A percentile compares a stretch with the other conserved stretches of the same genome.
Conservation (phyloP, 2,888 invertebrate species). For the Lasius fuliginosus region DNA sequence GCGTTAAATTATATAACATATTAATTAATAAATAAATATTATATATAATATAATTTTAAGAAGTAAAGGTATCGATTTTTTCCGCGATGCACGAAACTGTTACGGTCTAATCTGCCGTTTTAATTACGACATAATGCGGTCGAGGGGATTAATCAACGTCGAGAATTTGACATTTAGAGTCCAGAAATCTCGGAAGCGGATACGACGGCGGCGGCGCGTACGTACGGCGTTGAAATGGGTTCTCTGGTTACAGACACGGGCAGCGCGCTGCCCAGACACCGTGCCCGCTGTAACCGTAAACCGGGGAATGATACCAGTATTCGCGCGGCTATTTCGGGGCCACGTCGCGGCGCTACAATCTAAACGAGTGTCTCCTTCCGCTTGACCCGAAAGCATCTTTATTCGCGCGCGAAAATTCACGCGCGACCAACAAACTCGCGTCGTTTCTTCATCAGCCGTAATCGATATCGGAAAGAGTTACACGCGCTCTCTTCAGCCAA, state of each 20-base stretch:
- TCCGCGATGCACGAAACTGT: neutral
- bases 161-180: constrained; percentile 61
- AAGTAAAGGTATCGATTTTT: neutral
- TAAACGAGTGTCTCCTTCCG: constrained; percentile 72
- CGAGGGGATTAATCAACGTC: constrained; percentile 41
- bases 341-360: constrained; percentile 71
- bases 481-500: too few species aligned
- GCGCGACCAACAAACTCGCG: neutral
- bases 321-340: constrained; percentile 77
- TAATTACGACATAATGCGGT: constrained; percentile 27
- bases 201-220: constrained; percentile 48
- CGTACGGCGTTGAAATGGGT: constrained; percentile 71
- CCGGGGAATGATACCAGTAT: constrained; percentile 76
- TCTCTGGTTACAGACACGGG: constrained; percentile 78
- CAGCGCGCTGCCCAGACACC: constrained; percentile 77
- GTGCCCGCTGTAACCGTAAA: constrained; percentile 78
- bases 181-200: constrained; percentile 71
- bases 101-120: neutral
- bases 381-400: constrained; percentile 74
- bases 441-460: neutral
- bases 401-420: constrained; percentile 58
- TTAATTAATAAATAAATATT: too few species aligned
- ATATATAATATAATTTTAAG: neutral
- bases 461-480: neutral
- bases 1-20: neutral